Percentiles rank a stretch among this genome's conserved stretches.
These are phyloP conservation scores for Eurystomus gularis DNA, from an alignment of 2,113 vertebrate species.

Conservation along the genomic window DNA sequence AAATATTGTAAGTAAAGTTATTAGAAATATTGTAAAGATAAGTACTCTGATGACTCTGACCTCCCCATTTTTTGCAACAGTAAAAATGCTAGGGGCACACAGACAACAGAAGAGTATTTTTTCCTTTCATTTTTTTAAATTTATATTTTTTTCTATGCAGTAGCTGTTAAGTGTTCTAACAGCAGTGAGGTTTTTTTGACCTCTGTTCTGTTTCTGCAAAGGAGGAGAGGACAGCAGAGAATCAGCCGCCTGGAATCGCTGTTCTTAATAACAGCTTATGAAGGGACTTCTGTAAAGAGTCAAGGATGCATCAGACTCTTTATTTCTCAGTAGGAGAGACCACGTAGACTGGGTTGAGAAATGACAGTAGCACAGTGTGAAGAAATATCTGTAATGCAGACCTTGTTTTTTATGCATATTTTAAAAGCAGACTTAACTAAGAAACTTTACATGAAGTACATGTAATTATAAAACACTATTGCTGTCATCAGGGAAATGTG, in stretches of 20 bases:
- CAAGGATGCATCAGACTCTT: background rate
- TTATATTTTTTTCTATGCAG: too few relatives aligned
- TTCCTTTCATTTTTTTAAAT: too few relatives aligned
- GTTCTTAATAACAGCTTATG: background rate
- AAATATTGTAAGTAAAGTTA: conserved; percentile 82
- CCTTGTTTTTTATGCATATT: background rate
- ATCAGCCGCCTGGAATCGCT: background rate
- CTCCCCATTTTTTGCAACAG: background rate
- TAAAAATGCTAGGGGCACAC: background rate
- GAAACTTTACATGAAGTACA: background rate
- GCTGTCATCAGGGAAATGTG: background rate
- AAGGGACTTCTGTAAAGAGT: background rate
- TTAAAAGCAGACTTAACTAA: background rate
- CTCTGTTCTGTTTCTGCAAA: background rate
- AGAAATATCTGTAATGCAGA: background rate
- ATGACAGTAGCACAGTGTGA: background rate
- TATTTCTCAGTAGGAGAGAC: background rate
- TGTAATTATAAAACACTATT: background rate
- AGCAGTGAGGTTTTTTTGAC: background rate
- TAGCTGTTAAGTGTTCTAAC: background rate
- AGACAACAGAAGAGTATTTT: background rate
- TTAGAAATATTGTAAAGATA: conserved; percentile 68
- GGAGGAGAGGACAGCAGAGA: background rate
- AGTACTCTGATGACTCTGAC: background rate
- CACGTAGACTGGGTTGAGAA: background rate